phyloP scores from a whole-genome alignment of 2,113 vertebrate species.

The Aythya baeri region DNA sequence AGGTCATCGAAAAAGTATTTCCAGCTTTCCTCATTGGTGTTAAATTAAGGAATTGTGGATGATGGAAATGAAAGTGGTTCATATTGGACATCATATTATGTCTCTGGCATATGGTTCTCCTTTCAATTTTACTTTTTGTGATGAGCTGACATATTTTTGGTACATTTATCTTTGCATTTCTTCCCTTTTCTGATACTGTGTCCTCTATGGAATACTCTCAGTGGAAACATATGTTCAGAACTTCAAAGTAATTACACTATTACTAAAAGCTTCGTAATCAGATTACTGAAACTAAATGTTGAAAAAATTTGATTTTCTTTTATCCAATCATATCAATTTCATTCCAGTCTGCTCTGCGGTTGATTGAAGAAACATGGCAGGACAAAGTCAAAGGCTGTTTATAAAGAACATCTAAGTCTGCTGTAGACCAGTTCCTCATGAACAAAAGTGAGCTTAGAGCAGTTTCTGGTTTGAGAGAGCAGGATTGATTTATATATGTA shows the following conservation, averaged over 20 bases:
- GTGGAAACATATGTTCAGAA: constrained; percentile 77
- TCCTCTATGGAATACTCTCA: constrained; percentile 68
- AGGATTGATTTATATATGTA: neutral
- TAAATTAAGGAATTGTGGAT: neutral
- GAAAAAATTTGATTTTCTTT: constrained; percentile 78
- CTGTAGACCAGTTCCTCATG: neutral
- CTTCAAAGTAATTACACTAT: constrained; percentile 80
- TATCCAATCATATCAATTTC: constrained; percentile 76
- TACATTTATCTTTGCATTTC: constrained; percentile 34
- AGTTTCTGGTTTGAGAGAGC: neutral
- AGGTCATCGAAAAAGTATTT: neutral
- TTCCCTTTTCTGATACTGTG: constrained; percentile 45
- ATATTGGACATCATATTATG: neutral
- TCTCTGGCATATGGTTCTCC: constrained; percentile 23
- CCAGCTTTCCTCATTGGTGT: neutral
- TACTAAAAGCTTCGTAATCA: constrained; percentile 84
- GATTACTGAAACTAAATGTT: constrained; percentile 78
- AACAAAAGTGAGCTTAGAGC: neutral
- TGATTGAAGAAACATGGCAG: constrained; percentile 68
- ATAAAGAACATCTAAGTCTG: neutral
- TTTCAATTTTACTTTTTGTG: constrained; percentile 48
- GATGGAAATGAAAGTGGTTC: neutral
- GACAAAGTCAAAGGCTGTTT: constrained; percentile 58
- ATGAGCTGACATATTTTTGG: constrained; percentile 20
- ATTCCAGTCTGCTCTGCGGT: constrained; percentile 52